Base-by-base conservation (phyloP, 2,113 vertebrate species). In the Passer domesticus region DNA sequence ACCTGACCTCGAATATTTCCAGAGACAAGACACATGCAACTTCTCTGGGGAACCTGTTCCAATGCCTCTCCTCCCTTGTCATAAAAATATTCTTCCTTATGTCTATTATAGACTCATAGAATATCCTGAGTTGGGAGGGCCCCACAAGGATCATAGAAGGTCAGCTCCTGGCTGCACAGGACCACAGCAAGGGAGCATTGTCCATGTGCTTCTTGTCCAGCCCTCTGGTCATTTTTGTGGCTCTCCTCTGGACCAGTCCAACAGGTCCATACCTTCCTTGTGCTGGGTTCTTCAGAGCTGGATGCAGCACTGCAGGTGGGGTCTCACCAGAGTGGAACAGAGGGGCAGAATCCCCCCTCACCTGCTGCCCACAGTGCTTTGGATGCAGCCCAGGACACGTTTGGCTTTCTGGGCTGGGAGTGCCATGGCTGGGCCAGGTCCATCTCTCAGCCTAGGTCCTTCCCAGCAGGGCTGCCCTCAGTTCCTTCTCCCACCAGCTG, bases 311-410 rank as follows among this genome's bases (percentile, higher is more conserved):
- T 43, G 5, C 13, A 35, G 30, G 41, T 56, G 27, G 12, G 49
- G 9, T 63, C 35, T 37, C 62, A 60, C 5, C 39, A 60, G 69
- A 15, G 46, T 8, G 11, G 25, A 30, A 15, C 7, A n/a, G 23
- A 55, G 31, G 31, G 56, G 5, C 10, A 77, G 49, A 69, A 62
- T 62, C 11, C 13, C 13, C 22, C 22, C 12, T 23, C 18, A 15
- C 24, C 28, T 53, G n/a, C 39, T 68, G 28, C 14, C n/a, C 62
- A 30, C 0, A 0, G 4, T 23, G 25, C 25, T 80, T 31, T 67
- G 62, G 33, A 15, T 13, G n/a, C 31, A 69, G n/a, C 41, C 55
- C 22, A 13, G 72, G 22, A 37, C 33, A 14, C 0, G 0, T 33
- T 37, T 90, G 55, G 25, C 2, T 63, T 31, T 80, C 33, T 70